These are phyloP conservation scores for Philhelius pedissequus DNA, from an alignment of 2,888 invertebrate genomes.

Conservation along the genomic window DNA sequence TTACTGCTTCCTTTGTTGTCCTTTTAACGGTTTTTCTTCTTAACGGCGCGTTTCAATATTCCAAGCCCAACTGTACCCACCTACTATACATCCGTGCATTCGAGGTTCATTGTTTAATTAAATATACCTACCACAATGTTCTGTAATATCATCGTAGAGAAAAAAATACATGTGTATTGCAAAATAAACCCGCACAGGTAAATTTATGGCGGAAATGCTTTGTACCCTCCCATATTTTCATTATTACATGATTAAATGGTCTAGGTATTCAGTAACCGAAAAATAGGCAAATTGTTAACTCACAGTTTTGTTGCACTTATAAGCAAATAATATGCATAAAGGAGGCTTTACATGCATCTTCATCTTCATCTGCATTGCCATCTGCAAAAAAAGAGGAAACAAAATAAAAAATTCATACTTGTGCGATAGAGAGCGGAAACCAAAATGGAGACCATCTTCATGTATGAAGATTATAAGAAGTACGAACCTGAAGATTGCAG, in stretches of 20 bases:
- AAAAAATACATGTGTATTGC: not conserved
- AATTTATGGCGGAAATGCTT: not conserved
- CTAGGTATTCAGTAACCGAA: conserved; percentile 22
- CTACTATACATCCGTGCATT: conserved; percentile 31
- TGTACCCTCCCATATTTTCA: not conserved
- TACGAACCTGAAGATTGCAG: no score
- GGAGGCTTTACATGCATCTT: no score
- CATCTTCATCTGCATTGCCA: no score
- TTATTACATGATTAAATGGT: not conserved
- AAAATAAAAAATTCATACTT: no score
- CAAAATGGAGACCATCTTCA: no score
- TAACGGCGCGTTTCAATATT: conserved; percentile 47
- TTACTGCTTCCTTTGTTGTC: conserved; percentile 16
- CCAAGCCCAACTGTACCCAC: not conserved
- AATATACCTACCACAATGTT: conserved; percentile 52
- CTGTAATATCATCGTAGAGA: conserved; percentile 1
- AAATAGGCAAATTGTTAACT: not conserved
- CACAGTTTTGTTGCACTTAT: no score
- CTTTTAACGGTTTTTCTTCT: conserved; percentile 1
- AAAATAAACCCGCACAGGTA: conserved; percentile 5
- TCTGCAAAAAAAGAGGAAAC: no score
- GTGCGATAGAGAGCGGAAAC: no score
- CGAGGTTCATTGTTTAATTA: conserved; percentile 62
- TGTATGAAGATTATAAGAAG: no score
- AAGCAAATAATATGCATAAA: no score